A percentile compares a stretch with the other conserved stretches of the same genome.
Conservation (phyloP, 2,888 invertebrate genomes). For the Macrostomum cliftonense region DNA sequence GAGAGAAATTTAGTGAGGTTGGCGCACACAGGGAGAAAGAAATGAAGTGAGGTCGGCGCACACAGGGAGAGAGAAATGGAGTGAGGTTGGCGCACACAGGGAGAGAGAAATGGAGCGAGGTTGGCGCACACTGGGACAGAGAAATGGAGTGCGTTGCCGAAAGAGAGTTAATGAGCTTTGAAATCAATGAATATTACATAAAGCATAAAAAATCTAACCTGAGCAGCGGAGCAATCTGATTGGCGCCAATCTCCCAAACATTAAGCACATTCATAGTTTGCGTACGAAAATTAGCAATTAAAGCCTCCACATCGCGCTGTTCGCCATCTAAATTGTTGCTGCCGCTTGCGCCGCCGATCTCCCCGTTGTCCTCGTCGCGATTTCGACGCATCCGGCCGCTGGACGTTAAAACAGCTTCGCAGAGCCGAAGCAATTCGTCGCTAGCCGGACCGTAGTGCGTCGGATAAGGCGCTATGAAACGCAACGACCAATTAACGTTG, state of each 20-base stretch:
- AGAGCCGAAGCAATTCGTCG: background rate
- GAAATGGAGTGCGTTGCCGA: background rate
- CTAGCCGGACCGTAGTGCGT: constrained; percentile 61
- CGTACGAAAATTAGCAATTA: no score
- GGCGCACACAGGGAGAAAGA: background rate
- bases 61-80: background rate
- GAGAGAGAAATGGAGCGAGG: background rate
- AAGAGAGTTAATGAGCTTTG: background rate
- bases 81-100: background rate
- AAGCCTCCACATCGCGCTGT: no score
- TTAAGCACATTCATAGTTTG: background rate
- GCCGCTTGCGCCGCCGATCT: no score
- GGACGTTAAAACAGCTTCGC: background rate
- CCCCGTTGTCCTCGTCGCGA: no score
- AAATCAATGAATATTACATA: background rate
- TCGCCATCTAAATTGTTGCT: no score
- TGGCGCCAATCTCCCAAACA: no score
- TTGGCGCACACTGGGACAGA: background rate
- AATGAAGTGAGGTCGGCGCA: background rate
- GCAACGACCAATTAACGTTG: constrained; percentile 87
- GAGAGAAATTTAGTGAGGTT: background rate
- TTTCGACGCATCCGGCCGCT: background rate
- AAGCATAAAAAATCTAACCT: no score
- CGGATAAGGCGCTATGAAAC: constrained; percentile 84
- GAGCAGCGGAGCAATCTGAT: background rate